Percentiles rank a stretch among this genome's conserved stretches.
These are phyloP conservation scores for Scaptomyza pallida DNA, from an alignment of 1,140 invertebrate genomes.

Conservation along the genomic window DNA sequence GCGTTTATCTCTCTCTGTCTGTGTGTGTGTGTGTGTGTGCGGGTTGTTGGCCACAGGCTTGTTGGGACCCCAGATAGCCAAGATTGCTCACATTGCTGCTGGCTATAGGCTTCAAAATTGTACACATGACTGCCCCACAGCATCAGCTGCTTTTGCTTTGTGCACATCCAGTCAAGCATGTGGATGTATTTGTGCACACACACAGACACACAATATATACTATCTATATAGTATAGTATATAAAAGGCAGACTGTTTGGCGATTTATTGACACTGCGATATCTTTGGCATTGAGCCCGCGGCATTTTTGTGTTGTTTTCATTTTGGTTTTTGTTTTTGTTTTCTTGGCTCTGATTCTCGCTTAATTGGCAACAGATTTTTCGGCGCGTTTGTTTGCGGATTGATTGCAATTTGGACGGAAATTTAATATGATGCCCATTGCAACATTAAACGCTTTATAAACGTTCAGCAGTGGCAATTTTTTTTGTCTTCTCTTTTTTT, in stretches of 20 bases:
- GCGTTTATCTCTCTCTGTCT: conserved; percentile 51
- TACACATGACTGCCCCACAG: conserved; percentile 33
- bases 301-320: neutral
- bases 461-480: neutral
- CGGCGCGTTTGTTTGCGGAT: conserved; percentile 5
- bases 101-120: conserved; percentile 45
- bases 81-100: conserved; percentile 34
- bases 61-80: conserved; percentile 26
- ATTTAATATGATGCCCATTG: conserved; percentile 3
- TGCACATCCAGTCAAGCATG: conserved; percentile 10
- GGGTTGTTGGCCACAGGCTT: conserved; percentile 12
- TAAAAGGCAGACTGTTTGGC: neutral
- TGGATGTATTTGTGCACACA: neutral
- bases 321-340: too few relatives aligned
- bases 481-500: neutral
- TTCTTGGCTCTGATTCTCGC: neutral
- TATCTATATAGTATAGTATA: too few relatives aligned
- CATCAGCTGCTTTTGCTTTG: conserved; percentile 13
- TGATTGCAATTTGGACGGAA: conserved; percentile 1
- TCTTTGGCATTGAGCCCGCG: conserved; percentile 32
- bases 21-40: conserved; percentile 8
- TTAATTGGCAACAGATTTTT: conserved; percentile 35
- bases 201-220: neutral
- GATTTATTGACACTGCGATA: conserved; percentile 35
- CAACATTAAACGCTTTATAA: neutral